Evolutionary conservation across 2,888 invertebrate species (phyloP), one percentile per base, ranked within the genome.

Genomic region (Callimorpha dominula): DNA sequence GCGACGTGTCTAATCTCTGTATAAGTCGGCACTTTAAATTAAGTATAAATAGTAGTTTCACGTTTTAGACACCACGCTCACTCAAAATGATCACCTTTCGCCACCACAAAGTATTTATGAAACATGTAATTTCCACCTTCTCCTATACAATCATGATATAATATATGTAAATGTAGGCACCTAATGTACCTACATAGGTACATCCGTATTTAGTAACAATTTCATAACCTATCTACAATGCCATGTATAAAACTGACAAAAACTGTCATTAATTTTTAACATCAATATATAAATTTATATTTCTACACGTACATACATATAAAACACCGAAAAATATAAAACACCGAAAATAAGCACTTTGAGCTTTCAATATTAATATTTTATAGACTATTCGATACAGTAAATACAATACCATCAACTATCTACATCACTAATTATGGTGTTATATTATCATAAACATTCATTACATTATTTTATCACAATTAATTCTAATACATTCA

Each of bases 171-270:
- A n/a, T n/a, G n/a, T n/a, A n/a, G n/a, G n/a, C n/a, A n/a, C n/a
- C n/a, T n/a, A n/a, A 46, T 46, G 43, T 31, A 46, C 9, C 8
- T 46, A 46, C 43, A 4, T 46, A 46, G 6, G 43, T 15, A 60
- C 31, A 60, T 31, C 6, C 1, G 17, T 52, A 60, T 60, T 31
- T 14, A 31, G 5, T 31, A 11, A 31, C 14, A 60, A 60, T 60
- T 60, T 57, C 20, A 31, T 65, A 43, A 20, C 8, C 42, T 43
- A 57, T 57, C n/a, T 68, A 68, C 42, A 68, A 57, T 4, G 63
- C 71, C 42, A 76, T 66, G 64, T 72, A 68, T 11, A 49, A 78
- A 73, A 76, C 71, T 63, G 67, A 75, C 67, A 70, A 31, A 60
- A 31, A 60, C n/a, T n/a, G n/a, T 54, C 54, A 54, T 57, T 12